phyloP scores from a whole-genome alignment of 2,113 vertebrate species.

The Entelurus aequoreus region DNA sequence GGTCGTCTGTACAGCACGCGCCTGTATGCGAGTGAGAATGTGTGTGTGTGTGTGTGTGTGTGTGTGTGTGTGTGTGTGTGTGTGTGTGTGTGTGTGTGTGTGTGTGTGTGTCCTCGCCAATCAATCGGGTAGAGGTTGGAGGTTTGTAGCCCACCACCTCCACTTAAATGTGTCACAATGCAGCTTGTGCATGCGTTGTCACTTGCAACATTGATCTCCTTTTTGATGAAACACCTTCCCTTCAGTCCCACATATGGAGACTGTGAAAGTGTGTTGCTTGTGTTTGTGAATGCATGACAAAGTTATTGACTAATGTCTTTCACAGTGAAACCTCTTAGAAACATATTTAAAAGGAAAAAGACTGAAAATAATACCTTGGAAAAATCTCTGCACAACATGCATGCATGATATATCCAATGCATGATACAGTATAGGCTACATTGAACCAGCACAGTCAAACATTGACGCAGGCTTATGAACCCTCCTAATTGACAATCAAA shows the following conservation, averaged over 20 bases:
- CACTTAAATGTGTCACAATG: slow-evolving; percentile 28
- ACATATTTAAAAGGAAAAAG: neutral
- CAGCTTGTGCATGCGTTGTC: slow-evolving; percentile 38
- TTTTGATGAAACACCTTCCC: slow-evolving; percentile 55
- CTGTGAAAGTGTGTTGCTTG: slow-evolving; percentile 6
- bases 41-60: slow-evolving; percentile 6
- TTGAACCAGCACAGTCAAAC: too few species aligned
- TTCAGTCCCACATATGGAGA: slow-evolving; percentile 39
- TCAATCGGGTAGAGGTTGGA: slow-evolving; percentile 36
- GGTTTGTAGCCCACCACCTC: slow-evolving; percentile 39
- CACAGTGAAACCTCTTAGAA: slow-evolving; percentile 2
- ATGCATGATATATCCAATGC: too few species aligned
- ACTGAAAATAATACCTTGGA: neutral
- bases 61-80: slow-evolving; percentile 7
- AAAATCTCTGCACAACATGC: too few species aligned
- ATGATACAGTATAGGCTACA: too few species aligned
- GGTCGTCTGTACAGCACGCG: slow-evolving; percentile 27
- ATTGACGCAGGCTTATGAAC: too few species aligned
- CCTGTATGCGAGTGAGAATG: neutral
- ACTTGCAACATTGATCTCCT: slow-evolving; percentile 48
- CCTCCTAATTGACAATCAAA: too few species aligned
- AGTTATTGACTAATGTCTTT: slow-evolving; percentile 14
- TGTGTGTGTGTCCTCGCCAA: slow-evolving; percentile 11
- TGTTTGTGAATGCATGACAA: slow-evolving; percentile 5
- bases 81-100: slow-evolving; percentile 6